Evolutionary conservation across 1,140 invertebrate species (phyloP).

Genomic region (Calephelis virginiensis): DNA sequence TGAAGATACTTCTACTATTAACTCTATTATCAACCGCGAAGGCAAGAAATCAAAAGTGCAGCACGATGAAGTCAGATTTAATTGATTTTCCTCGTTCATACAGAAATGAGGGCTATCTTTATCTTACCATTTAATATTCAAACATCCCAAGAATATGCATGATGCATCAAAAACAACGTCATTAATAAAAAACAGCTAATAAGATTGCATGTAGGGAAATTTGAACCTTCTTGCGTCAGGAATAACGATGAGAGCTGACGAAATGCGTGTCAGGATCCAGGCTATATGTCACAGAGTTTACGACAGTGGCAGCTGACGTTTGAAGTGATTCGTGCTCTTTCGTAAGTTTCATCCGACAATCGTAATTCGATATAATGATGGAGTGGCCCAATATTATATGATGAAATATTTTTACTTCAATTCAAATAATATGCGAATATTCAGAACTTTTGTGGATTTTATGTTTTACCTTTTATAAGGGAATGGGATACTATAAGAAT

Average conservation of each 20-base stretch:
- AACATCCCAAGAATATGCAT: constrained; percentile 39
- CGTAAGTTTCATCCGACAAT: constrained; percentile 15
- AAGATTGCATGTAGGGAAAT: not conserved
- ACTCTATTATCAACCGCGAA: no score
- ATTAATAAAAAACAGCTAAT: constrained; percentile 54
- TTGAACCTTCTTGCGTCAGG: not conserved
- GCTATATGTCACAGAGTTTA: constrained; percentile 66
- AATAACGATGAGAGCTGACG: not conserved
- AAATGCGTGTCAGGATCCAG: constrained; percentile 35
- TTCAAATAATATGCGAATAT: no score
- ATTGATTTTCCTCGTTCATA: not conserved
- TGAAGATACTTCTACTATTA: no score
- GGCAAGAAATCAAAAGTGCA: not conserved
- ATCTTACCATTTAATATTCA: constrained; percentile 7
- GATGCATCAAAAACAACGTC: constrained; percentile 59
- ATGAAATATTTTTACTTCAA: no score
- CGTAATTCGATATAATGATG: constrained; percentile 13
- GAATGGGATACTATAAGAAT: no score
- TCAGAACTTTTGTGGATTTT: no score
- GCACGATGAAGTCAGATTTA: constrained; percentile 1
- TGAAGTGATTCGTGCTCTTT: constrained; percentile 51
- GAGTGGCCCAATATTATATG: not conserved
- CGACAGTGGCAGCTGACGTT: constrained; percentile 55
- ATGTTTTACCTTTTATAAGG: no score
- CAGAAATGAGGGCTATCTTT: constrained; percentile 3